Base-by-base conservation (phyloP, 1,140 invertebrate species). In the Vanessa tameamea region DNA sequence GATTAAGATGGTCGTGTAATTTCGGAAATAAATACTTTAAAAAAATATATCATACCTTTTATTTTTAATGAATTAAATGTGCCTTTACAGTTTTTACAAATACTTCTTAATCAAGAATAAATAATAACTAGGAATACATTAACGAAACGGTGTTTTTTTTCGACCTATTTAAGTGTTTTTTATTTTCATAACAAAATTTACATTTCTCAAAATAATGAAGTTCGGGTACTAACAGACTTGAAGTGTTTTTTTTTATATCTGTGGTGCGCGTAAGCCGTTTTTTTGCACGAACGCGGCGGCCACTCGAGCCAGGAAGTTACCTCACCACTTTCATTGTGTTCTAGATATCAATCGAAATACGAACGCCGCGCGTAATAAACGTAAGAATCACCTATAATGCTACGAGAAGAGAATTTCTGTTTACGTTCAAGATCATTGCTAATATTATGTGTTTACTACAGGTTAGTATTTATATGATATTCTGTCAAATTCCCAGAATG, bases 261-360 rank as follows among this genome's bases (percentile, higher is more conserved):
- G 57, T 13, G 4, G 13, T 61, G 57, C 57, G 57, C 26, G 57
- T 68, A 53, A 37, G 66, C 16, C 20, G 50, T 43, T 65, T 72
- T 76, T 69, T 73, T 76, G 76, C 77, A 72, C 72, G 77, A 75
- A 64, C 76, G 70, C 78, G 77, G 78, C 78, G 80, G 71, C 65
- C 70, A 57, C 31, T 68, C 55, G 37, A 61, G 31, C 48, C 64
- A 76, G 81, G 79, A 84, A 84, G 77, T 80, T 72, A 55, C 75
- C 64, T 82, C 79, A 83, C 76, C 73, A 81, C 83, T 85, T 85
- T 87, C 85, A 85, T 87, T 85, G 79, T 86, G 76, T 84, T 85
- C 78, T 84, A 82, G 82, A 85, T 87, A 82, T 78, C 57, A 73
- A 73, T 77, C 67, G 67, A 74, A 77, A 71, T 66, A 73, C 61